These are phyloP conservation scores for Eupithecia subfuscata DNA, from an alignment of 2,888 invertebrate genomes.

Conservation along the genomic window DNA sequence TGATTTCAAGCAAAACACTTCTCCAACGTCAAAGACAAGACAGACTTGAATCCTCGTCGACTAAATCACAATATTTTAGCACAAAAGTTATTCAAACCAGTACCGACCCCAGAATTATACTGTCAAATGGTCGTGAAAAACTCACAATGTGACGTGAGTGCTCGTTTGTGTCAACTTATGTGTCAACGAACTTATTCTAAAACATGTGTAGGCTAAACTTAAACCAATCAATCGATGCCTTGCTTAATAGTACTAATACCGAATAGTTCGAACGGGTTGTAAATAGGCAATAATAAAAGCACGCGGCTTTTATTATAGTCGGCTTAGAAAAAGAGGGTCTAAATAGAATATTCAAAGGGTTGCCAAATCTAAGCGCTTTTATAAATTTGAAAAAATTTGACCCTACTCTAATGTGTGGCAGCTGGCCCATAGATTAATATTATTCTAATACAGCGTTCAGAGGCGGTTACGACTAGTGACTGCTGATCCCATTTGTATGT, in stretches of 20 bases:
- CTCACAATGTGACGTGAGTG: constrained; percentile 53
- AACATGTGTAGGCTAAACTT: constrained; percentile 40
- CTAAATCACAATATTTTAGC: constrained; percentile 32
- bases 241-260: constrained; percentile 18
- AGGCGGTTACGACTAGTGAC: constrained; percentile 45
- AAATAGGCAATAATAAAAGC: constrained; percentile 54
- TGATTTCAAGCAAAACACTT: not conserved
- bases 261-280: constrained; percentile 24
- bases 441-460: constrained; percentile 69
- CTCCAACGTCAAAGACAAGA: constrained; percentile 8
- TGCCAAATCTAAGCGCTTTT: constrained; percentile 74
- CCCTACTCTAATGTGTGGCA: constrained; percentile 66
- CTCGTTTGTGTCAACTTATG: constrained; percentile 53
- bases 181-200: constrained; percentile 61
- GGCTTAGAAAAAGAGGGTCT: constrained; percentile 67
- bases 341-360: constrained; percentile 77
- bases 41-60: constrained; percentile 18
- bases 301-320: constrained; percentile 9
- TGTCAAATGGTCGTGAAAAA: constrained; percentile 61
- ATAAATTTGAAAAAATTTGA: constrained; percentile 62
- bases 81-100: constrained; percentile 34
- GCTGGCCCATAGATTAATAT: constrained; percentile 72
- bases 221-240: constrained; percentile 38
- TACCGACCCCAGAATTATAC: constrained; percentile 54
- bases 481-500: constrained; percentile 67